phyloP scores from a whole-genome alignment of 2,888 invertebrate species.

The Archips crataeganus region DNA sequence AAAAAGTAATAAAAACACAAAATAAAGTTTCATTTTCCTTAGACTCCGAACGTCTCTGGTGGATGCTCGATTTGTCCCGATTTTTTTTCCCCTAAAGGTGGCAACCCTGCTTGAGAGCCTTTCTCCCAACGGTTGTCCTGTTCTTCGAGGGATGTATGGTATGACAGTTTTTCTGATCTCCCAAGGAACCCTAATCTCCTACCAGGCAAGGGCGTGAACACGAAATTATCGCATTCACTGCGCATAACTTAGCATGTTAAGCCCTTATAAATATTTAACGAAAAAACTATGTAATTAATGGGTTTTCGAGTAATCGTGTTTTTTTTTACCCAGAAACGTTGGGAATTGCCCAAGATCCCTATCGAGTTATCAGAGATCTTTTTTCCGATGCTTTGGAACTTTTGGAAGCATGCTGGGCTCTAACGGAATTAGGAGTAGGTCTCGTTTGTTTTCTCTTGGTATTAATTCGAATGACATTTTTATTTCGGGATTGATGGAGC shows the following conservation, averaged over 20 bases:
- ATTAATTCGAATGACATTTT: not conserved
- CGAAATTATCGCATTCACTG: conserved; percentile 77
- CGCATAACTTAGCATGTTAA: conserved; percentile 73
- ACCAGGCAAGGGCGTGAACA: conserved; percentile 43
- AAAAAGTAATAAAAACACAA: no score
- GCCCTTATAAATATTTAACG: conserved; percentile 63
- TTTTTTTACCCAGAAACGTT: conserved; percentile 64
- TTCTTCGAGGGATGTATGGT: no score
- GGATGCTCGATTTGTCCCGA: no score
- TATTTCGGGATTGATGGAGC: no score
- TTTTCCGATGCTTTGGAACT: conserved; percentile 47
- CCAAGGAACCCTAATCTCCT: conserved; percentile 28
- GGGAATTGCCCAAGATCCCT: conserved; percentile 61
- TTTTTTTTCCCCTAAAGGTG: no score
- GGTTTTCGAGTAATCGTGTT: conserved; percentile 59
- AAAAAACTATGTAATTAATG: conserved; percentile 64
- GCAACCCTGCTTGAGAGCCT: no score
- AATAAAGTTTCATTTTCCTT: no score
- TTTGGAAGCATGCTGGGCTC: conserved; percentile 27
- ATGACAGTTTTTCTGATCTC: conserved; percentile 7
- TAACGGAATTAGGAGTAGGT: not conserved
- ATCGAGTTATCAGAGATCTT: conserved; percentile 63
- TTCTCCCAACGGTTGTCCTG: no score
- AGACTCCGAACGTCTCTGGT: no score
- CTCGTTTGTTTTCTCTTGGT: conserved; percentile 3